Evolutionary conservation across 2,888 invertebrate species (phyloP).

Genomic region (Mythimna ferrago): DNA sequence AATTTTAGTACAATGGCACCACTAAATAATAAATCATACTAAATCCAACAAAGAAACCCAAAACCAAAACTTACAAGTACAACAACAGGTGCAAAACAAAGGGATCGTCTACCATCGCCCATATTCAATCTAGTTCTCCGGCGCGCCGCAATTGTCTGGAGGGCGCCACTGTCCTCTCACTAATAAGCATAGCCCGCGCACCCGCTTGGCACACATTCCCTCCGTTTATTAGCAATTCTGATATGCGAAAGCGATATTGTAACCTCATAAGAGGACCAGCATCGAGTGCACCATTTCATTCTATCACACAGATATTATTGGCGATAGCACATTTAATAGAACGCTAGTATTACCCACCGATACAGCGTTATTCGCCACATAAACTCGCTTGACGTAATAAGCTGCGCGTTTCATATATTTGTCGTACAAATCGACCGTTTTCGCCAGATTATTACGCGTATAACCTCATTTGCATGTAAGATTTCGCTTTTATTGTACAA

Average conservation of each 20-base stretch:
- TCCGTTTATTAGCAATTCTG: slow-evolving; percentile 88
- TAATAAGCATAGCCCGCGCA: slow-evolving; percentile 77
- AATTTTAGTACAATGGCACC: neutral
- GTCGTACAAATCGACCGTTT: slow-evolving; percentile 84
- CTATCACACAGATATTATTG: slow-evolving; percentile 81
- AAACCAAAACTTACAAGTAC: slow-evolving; percentile 31
- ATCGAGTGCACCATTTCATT: slow-evolving; percentile 81
- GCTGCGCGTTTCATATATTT: slow-evolving; percentile 83
- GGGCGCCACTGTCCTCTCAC: slow-evolving; percentile 75
- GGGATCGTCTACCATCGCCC: slow-evolving; percentile 61
- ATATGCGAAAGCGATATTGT: slow-evolving; percentile 87
- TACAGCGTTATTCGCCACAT: slow-evolving; percentile 83
- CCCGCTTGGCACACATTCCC: slow-evolving; percentile 82
- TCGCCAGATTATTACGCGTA: slow-evolving; percentile 74
- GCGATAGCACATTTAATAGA: slow-evolving; percentile 82
- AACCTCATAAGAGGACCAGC: slow-evolving; percentile 84
- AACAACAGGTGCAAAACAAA: slow-evolving; percentile 56
- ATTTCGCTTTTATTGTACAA: slow-evolving; percentile 76
- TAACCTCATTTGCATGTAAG: slow-evolving; percentile 78
- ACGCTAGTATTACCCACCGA: slow-evolving; percentile 81
- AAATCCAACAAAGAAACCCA: slow-evolving; percentile 21
- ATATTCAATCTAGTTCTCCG: slow-evolving; percentile 62
- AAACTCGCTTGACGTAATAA: slow-evolving; percentile 85
- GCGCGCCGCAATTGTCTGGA: slow-evolving; percentile 69
- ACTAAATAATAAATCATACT: slow-evolving; percentile 33